phyloP scores from a whole-genome alignment of 2,113 vertebrate genomes.

The Muntiacus muntjak region DNA sequence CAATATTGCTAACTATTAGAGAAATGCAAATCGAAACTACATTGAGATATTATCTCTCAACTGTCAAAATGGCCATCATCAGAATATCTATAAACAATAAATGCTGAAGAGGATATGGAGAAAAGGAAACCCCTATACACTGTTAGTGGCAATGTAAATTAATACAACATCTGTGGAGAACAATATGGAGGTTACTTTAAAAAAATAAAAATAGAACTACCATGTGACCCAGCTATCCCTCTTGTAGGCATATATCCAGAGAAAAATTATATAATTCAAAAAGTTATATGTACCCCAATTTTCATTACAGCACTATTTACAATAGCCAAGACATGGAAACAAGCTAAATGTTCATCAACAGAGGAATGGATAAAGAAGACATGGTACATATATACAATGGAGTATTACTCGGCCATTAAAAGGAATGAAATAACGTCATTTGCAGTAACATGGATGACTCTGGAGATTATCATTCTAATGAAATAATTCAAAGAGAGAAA shows the following conservation, averaged over 20 bases:
- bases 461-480: background rate
- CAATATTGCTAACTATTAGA: background rate
- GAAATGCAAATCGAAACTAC: background rate
- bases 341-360: background rate
- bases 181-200: background rate
- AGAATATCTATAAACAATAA: background rate
- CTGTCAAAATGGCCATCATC: background rate
- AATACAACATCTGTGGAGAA: background rate
- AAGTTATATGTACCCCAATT: background rate
- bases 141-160: background rate
- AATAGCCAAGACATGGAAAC: background rate
- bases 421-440: background rate
- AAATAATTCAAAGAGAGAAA: background rate
- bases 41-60: background rate
- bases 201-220: background rate
- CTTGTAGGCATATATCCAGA: background rate
- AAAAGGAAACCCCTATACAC: accelerated
- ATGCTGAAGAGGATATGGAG: background rate
- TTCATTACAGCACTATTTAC: background rate
- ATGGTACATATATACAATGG: background rate
- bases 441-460: background rate
- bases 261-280: background rate
- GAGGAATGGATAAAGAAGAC: background rate
- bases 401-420: background rate
- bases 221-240: background rate